phyloP scores from a whole-genome alignment of 2,888 invertebrate species.

The Tridacna gigas region DNA sequence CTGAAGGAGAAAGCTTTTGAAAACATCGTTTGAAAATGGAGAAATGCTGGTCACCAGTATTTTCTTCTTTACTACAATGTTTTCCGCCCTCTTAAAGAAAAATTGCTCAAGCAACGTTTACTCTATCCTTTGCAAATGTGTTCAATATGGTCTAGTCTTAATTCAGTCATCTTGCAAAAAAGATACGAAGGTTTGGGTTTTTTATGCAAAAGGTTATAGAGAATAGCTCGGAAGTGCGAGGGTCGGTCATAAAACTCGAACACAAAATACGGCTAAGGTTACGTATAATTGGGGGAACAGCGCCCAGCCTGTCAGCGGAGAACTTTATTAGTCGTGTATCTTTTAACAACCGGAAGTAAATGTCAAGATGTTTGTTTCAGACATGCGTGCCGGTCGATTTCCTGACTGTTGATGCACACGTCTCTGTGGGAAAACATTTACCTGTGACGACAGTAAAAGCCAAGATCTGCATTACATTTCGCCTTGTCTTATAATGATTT shows the following conservation, averaged over 20 bases:
- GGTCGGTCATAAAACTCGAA: conserved; percentile 14
- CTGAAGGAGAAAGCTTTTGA: no score
- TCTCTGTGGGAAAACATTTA: not conserved
- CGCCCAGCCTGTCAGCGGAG: conserved; percentile 6
- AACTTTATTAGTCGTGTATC: not conserved
- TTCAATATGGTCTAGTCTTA: not conserved
- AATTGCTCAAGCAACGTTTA: not conserved
- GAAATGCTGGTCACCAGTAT: not conserved
- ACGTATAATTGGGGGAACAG: conserved; percentile 19
- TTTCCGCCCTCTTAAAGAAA: not conserved
- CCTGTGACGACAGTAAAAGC: no score
- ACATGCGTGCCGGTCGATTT: conserved; percentile 6
- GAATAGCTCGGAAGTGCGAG: conserved; percentile 19
- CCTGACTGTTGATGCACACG: not conserved
- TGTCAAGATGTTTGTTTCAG: conserved; percentile 6
- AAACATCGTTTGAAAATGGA: not conserved
- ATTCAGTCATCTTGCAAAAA: not conserved
- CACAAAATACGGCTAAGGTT: conserved; percentile 20
- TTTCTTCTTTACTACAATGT: not conserved
- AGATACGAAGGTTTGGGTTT: not conserved
- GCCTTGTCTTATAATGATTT: no score
- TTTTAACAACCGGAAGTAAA: conserved; percentile 19
- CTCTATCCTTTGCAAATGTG: not conserved
- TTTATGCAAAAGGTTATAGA: not conserved
- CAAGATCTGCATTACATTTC: no score